These are phyloP conservation scores for Trididemnum clinides DNA, from an alignment of 23 tunicate genomes.

Conservation along the genomic window DNA sequence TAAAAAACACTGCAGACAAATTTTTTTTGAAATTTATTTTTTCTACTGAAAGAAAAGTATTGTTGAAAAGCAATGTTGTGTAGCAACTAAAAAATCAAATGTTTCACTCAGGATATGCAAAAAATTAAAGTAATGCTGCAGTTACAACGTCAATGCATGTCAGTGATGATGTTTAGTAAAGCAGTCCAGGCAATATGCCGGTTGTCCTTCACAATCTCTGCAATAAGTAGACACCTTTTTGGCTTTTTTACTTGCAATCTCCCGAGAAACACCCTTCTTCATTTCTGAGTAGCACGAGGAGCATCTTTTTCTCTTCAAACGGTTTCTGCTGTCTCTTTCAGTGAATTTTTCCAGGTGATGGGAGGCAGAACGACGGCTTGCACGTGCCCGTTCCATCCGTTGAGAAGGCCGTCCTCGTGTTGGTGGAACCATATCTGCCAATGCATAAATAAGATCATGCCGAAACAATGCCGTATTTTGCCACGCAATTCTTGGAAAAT, in stretches of 20 bases:
- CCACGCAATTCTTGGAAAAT: conserved; percentile 8
- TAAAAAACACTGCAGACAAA: neutral
- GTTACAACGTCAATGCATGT: neutral
- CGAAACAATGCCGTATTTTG: neutral
- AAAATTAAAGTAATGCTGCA: neutral
- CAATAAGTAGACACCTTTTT: neutral
- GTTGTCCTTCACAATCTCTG: neutral
- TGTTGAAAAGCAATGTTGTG: neutral
- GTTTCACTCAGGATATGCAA: neutral
- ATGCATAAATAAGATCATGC: conserved; percentile 8
- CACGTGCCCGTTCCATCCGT: neutral
- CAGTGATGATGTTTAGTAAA: neutral
- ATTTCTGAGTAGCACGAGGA: neutral
- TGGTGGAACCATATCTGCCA: neutral
- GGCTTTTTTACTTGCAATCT: neutral
- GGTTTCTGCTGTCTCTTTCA: neutral
- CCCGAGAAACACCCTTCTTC: neutral
- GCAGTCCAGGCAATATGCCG: neutral
- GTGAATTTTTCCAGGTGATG: neutral
- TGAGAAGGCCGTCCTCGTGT: neutral
- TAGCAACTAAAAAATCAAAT: neutral
- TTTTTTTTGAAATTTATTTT: neutral
- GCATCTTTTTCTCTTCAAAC: neutral
- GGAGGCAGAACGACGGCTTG: neutral
- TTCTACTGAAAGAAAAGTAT: neutral